phyloP scores from a whole-genome alignment of 2,888 invertebrate genomes.

The Tridacna gigas region DNA sequence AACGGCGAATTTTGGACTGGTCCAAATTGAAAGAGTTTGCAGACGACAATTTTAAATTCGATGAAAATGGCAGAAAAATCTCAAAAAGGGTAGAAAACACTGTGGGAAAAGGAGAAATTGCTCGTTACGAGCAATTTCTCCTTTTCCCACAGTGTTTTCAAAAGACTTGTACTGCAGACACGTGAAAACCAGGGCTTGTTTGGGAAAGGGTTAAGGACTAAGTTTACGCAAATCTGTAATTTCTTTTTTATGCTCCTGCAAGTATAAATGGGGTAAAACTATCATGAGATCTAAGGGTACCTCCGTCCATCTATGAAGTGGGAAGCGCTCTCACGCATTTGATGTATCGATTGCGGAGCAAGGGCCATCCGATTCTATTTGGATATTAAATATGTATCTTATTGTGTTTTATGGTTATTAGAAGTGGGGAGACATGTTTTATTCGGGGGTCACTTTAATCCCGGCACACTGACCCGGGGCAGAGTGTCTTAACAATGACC shows the following conservation, averaged over 20 bases:
- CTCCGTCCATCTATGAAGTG: neutral
- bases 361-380: slow-evolving; percentile 52
- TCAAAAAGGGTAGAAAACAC: no score
- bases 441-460: slow-evolving; percentile 57
- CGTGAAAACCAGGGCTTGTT: no score
- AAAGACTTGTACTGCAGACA: no score
- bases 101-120: neutral
- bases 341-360: slow-evolving; percentile 58
- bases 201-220: no score
- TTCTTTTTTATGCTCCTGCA: no score
- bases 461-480: slow-evolving; percentile 64
- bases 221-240: no score
- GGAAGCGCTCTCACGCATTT: slow-evolving; percentile 32
- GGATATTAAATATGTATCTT: slow-evolving; percentile 61
- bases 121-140: neutral
- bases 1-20: no score
- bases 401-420: slow-evolving; percentile 52
- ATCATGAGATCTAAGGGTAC: neutral
- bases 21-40: no score
- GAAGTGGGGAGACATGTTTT: slow-evolving; percentile 43
- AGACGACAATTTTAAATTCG: no score
- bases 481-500: slow-evolving; percentile 45
- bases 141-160: neutral
- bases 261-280: neutral
- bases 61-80: no score